Evolutionary conservation across 2,113 vertebrate species (phyloP), one percentile per base, ranked within the genome.

Genomic region (Echinops telfairi): DNA sequence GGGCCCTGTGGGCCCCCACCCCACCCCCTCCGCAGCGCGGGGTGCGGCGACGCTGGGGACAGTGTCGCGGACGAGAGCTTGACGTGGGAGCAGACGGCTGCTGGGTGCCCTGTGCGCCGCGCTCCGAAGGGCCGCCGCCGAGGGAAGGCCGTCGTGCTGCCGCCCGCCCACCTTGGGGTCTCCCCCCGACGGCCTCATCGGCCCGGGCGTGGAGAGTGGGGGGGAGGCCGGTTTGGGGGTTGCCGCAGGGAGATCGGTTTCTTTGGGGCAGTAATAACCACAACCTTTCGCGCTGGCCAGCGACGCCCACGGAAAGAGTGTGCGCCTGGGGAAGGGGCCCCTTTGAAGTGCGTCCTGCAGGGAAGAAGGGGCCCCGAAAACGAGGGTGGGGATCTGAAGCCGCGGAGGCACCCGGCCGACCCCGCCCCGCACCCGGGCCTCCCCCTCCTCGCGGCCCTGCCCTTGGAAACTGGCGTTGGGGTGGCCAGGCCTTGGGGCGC

Each of bases 371-470:
- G 83, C 43, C 68, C 86, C 78, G 92, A 94, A 95, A 94, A 96
- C 97, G 92, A 97, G 96, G 78, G 97, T 73, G 38, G 88, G 97
- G 96, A 97, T 96, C 97, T 96, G 95, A 96, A 92, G 97, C 96
- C 78, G n/a, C n/a, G n/a, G n/a, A n/a, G n/a, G n/a, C n/a, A n/a
- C n/a, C n/a, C n/a, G n/a, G n/a, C n/a, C n/a, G n/a, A n/a, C n/a
- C n/a, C n/a, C n/a, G n/a, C n/a, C n/a, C n/a, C n/a, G n/a, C n/a
- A 84, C 92, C 40, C 25, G 43, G 91, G 57, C 81, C 75, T 96
- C 93, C 96, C 62, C 93, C 89, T 57, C 81, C 95, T 93, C 92
- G 91, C 94, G 89, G 79, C 95, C 93, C 89, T 87, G 86, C 86
- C 68, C 91, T 97, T 96, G 93, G 97, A 92, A 94, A 95, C 66